These are phyloP conservation scores for Neogale vison DNA, from an alignment of 2,113 vertebrate species.

Conservation along the genomic window DNA sequence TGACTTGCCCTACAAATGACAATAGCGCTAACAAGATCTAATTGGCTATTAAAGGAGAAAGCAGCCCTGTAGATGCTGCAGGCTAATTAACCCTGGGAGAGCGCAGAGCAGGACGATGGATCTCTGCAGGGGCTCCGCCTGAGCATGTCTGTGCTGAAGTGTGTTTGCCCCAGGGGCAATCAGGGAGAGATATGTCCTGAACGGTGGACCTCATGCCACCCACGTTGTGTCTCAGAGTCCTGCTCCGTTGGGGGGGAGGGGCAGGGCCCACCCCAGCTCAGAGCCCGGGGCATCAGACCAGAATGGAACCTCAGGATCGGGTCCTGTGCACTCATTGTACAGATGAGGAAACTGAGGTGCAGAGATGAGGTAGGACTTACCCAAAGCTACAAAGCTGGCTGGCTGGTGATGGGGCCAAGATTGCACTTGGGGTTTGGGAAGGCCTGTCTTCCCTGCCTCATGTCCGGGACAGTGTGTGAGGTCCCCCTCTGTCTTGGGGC, in stretches of 20 bases:
- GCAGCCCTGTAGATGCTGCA: conserved; percentile 71
- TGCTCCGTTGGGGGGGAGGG: neutral
- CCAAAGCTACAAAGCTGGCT: neutral
- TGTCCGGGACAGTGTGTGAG: too few relatives aligned
- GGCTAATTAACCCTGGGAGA: conserved; percentile 82
- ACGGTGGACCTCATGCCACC: neutral
- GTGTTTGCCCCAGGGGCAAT: neutral
- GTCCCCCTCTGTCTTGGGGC: neutral
- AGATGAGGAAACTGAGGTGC: neutral
- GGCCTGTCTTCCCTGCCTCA: neutral
- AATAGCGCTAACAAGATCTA: conserved; percentile 81
- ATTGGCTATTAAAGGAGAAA: conserved; percentile 83
- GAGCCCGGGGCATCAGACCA: neutral
- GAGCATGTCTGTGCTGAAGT: neutral
- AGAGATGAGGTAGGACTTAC: neutral
- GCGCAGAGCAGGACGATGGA: neutral
- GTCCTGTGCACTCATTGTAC: neutral
- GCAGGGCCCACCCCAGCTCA: neutral
- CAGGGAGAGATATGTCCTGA: accelerated
- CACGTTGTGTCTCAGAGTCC: accelerated
- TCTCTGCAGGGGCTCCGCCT: neutral
- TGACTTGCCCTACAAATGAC: conserved; percentile 78
- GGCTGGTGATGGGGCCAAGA: neutral
- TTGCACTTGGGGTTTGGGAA: neutral
- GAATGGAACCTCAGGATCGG: neutral